Base-by-base conservation (phyloP, 2,113 vertebrate genomes). In the Erythrocercus mccallii region DNA sequence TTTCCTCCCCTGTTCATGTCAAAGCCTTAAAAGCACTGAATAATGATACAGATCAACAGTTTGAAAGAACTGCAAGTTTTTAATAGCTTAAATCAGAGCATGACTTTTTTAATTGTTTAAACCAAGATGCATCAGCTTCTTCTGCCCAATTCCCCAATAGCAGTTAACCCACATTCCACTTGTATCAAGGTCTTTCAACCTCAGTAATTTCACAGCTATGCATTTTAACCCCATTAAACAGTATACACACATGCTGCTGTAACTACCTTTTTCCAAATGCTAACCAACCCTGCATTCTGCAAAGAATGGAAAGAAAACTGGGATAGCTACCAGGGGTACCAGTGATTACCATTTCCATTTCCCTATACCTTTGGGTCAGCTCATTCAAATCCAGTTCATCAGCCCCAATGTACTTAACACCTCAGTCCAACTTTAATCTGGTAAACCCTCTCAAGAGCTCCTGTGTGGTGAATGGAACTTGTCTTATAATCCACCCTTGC, bases 41-140 rank as follows among this genome's bases (percentile, higher is more conserved):
- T 30, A 66, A 45, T 5, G 0, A 40, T 3, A 40, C 4, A 35
- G 5, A 82, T 42, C 23, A 83, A 51, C 12, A 27, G 8, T 23
- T 19, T 38, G 18, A 42, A 85, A 60, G 10, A 65, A 72, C 17
- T 22, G 3, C 15, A 84, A 58, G 3, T 51, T 83, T 42, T 72
- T 17, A 33, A 0, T 50, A 60, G 40, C 2, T 48, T 48, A 10
- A 35, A 37, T 23, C 22, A 25, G 1, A 53, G 5, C 17, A 19
- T 0, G 0, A 35, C 14, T 74, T 78, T 45, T 51, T 0, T 54
- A 68, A 42, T 0, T 45, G 10, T 23, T 50, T 33, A n/a, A 85
- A 51, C 3, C 7, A 54, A 76, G 12, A 70, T 16, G 0, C 1
- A 3, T 37, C 27, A 51, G 27, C 12, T 71, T 33, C 30, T 38